Base-by-base conservation (phyloP, 2,797 vertebrate species). In the Onychomys torridus region DNA sequence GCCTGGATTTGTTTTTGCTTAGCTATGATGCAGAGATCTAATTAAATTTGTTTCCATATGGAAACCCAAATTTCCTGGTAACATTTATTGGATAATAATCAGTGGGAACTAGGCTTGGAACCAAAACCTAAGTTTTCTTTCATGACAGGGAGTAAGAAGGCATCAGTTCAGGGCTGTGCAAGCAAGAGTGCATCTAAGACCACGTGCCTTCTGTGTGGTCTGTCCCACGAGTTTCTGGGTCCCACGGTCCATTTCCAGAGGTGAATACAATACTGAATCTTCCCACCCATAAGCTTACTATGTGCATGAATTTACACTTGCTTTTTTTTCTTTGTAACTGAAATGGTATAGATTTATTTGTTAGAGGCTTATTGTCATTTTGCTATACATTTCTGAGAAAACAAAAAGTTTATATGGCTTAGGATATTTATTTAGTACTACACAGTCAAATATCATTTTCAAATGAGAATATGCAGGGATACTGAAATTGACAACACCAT, bases 41-140 rank as follows among this genome's bases (percentile, higher is more conserved):
- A 81, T 63, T 92, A 77, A 85, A 85, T 77, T 83, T 82, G 43
- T 87, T 96, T 83, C 69, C n/a, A 40, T 61, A 55, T 91, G 61
- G 83, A 95, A 94, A 61, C 8, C 52, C 17, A 88, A 71, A 71
- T 91, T 96, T 94, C 61, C 52, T 37, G 34, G 55, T 52, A 83
- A 27, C 25, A 29, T 55, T 94, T 89, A n/a, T 85, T 89, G 3
- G 61, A 27, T 69, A 73, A 71, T 78, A 89, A 89, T 57, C 32
- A 79, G 49, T 27, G 40, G 77, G 63, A 52, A 63, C 46, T 40
- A 49, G 5, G 37, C 27, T 49, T 67, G 27, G 40, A 49, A 34
- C 5, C 25, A 46, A 63, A 65, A 25, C 27, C 23, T 12, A 11
- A 27, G 14, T 43, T 88, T 71, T 85, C 19, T 75, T 34, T 79